Evolutionary conservation across 2,797 vertebrate species (phyloP).

Genomic region (Macropus fuliginosus): DNA sequence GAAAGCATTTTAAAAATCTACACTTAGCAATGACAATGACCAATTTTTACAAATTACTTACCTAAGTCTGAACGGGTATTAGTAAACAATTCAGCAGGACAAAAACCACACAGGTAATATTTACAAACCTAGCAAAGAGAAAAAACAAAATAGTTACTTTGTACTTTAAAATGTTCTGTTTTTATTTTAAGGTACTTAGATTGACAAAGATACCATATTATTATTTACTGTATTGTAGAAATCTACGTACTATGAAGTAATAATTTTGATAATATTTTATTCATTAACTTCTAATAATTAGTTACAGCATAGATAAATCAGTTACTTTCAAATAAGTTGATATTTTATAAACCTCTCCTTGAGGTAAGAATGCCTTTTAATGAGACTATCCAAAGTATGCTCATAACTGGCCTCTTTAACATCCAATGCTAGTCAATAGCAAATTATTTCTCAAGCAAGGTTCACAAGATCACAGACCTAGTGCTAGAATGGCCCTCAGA

Average conservation of each 20-base stretch:
- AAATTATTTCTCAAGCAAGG: neutral
- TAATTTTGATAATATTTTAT: constrained; percentile 23
- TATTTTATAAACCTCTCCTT: neutral
- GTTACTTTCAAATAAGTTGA: neutral
- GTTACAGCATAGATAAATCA: rapidly evolving
- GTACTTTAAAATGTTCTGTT: constrained; percentile 54
- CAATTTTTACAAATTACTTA: constrained; percentile 83
- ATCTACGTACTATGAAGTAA: constrained; percentile 33
- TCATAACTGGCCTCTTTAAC: neutral
- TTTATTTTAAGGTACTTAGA: constrained; percentile 35
- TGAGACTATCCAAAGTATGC: neutral
- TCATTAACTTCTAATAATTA: neutral
- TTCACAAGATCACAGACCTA: neutral
- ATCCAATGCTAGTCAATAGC: neutral
- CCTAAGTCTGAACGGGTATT: constrained; percentile 99
- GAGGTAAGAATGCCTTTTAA: neutral
- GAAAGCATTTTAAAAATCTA: constrained; percentile 24
- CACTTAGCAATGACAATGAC: neutral
- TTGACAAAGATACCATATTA: constrained; percentile 32
- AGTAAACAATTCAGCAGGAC: constrained; percentile 98
- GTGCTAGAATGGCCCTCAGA: neutral
- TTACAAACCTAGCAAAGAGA: constrained; percentile 92
- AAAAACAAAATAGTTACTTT: constrained; percentile 66
- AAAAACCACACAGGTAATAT: constrained; percentile 99
- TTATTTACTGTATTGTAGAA: constrained; percentile 41